phyloP scores from a whole-genome alignment of 2,797 vertebrate species.

The Nyctibius grandis region DNA sequence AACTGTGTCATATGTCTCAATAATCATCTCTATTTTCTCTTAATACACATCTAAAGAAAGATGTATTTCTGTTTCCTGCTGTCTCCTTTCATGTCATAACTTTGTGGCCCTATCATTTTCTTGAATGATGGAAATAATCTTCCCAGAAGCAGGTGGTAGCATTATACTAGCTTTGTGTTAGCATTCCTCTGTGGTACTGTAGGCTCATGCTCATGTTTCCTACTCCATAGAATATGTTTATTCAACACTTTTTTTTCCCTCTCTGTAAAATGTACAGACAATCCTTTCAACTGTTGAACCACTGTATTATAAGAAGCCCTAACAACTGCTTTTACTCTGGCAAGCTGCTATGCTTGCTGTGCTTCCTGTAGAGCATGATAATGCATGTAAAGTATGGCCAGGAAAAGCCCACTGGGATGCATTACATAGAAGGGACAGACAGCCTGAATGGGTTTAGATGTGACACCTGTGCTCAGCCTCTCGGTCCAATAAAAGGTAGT shows the following conservation, averaged over 20 bases:
- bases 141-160: neutral
- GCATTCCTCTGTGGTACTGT: neutral
- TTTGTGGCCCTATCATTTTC: neutral
- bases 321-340: neutral
- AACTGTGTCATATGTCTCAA: neutral
- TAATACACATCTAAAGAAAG: neutral
- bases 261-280: neutral
- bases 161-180: neutral
- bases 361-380: slow-evolving; percentile 4
- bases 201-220: neutral
- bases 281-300: neutral
- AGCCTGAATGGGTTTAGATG: neutral
- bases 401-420: neutral
- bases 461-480: neutral
- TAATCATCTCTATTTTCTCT: neutral
- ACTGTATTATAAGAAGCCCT: neutral
- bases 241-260: neutral
- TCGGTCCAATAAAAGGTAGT: neutral
- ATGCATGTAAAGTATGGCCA: neutral
- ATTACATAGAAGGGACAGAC: neutral
- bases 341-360: neutral
- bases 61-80: neutral
- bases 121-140: neutral
- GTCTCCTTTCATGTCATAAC: neutral
- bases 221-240: neutral